Percentiles rank a stretch among this genome's conserved stretches.
These are phyloP conservation scores for Atta cephalotes DNA, from an alignment of 1,140 invertebrate species.

Conservation along the genomic window DNA sequence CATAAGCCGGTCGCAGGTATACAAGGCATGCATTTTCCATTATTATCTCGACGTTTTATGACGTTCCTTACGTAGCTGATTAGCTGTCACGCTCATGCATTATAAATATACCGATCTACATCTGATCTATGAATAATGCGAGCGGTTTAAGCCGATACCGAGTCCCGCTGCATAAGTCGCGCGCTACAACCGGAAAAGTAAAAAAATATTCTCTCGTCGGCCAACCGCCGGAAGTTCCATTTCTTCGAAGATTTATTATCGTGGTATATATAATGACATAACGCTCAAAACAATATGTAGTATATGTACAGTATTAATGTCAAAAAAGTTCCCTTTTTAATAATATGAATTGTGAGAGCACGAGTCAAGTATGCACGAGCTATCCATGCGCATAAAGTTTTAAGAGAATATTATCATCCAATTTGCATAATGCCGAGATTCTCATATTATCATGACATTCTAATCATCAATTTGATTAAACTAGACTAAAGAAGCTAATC, in stretches of 20 bases:
- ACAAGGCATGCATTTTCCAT: slow-evolving; percentile 69
- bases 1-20: slow-evolving; percentile 41
- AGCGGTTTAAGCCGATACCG: slow-evolving; percentile 61
- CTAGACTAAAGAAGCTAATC: not conserved
- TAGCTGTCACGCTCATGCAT: slow-evolving; percentile 77
- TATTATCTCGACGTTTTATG: slow-evolving; percentile 77
- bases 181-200: slow-evolving; percentile 56
- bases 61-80: slow-evolving; percentile 76
- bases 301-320: not conserved
- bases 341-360: not conserved
- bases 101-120: slow-evolving; percentile 76
- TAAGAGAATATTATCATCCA: slow-evolving; percentile 22
- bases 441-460: slow-evolving; percentile 23
- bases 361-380: not conserved
- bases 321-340: not conserved
- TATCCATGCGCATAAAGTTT: slow-evolving; percentile 8
- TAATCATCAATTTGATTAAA: not conserved
- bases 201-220: slow-evolving; percentile 45
- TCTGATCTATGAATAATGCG: slow-evolving; percentile 77
- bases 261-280: not conserved
- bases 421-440: slow-evolving; percentile 51
- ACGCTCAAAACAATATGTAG: slow-evolving; percentile 5
- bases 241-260: slow-evolving; percentile 38
- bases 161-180: slow-evolving; percentile 28
- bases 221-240: slow-evolving; percentile 36